Evolutionary conservation across 2,113 vertebrate species (phyloP).

Genomic region (Brachypodius melanocephalos): DNA sequence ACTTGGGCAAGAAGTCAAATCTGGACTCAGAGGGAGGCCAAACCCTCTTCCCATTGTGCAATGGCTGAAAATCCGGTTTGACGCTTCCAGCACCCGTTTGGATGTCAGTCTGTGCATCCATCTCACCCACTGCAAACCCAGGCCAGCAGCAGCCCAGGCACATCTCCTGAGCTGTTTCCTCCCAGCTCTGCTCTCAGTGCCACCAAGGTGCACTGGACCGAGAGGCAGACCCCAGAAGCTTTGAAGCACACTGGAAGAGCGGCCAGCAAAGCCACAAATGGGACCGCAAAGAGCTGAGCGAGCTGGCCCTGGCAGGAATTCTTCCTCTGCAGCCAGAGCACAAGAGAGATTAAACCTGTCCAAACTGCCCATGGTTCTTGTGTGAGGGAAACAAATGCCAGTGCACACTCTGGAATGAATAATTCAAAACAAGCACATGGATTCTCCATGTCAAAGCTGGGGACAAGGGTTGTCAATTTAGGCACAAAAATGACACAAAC

Average conservation of each 20-base stretch:
- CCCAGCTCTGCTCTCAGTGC: background rate
- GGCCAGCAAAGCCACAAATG: background rate
- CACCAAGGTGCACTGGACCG: background rate
- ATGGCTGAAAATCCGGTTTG: background rate
- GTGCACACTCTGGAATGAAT: background rate
- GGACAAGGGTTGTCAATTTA: accelerated
- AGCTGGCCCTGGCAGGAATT: background rate
- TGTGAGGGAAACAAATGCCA: background rate
- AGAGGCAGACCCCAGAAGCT: background rate
- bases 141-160: background rate
- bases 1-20: background rate
- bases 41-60: background rate
- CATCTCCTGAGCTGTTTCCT: background rate
- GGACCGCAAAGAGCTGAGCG: background rate
- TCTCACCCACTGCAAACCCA: background rate
- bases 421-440: background rate
- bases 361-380: background rate
- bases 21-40: background rate
- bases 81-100: background rate
- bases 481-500: background rate
- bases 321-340: background rate
- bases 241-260: background rate
- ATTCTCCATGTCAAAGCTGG: background rate
- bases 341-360: background rate
- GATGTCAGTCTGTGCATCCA: background rate